These are phyloP conservation scores for Abramis brama DNA, from an alignment of 2,113 vertebrate genomes.

Conservation along the genomic window DNA sequence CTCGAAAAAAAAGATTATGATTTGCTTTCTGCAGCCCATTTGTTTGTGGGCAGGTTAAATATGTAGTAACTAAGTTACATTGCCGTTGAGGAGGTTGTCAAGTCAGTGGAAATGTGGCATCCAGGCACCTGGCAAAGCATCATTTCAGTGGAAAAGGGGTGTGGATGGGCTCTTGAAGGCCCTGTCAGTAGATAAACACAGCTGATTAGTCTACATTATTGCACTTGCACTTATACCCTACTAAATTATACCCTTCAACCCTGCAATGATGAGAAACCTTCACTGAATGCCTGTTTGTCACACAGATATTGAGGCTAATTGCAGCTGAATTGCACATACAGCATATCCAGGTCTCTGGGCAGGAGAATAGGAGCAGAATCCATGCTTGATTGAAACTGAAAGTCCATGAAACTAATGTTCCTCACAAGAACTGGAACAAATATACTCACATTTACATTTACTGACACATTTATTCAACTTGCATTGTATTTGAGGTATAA, in stretches of 20 bases:
- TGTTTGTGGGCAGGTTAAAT: neutral
- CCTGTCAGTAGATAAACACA: conserved; percentile 4
- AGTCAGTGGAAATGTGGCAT: neutral
- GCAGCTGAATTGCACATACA: conserved; percentile 40
- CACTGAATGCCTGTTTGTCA: conserved; percentile 29
- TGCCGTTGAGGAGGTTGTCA: neutral
- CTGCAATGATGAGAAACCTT: conserved; percentile 20
- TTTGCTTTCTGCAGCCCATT: neutral
- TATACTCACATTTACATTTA: neutral
- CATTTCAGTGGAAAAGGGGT: conserved; percentile 4
- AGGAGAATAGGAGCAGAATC: neutral
- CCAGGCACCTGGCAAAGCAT: neutral
- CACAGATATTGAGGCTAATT: conserved; percentile 32
- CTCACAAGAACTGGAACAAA: neutral
- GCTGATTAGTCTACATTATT: conserved; percentile 27
- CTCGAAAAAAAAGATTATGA: no score
- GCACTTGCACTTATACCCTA: neutral
- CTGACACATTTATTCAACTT: neutral
- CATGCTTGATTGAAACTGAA: neutral
- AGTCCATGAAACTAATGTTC: neutral
- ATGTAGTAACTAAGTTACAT: neutral
- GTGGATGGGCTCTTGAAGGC: conserved; percentile 17
- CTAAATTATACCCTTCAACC: conserved; percentile 25
- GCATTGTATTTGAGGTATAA: neutral
- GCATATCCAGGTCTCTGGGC: neutral